These are phyloP conservation scores for Fringilla coelebs DNA, from an alignment of 2,797 vertebrate species.

Conservation along the genomic window DNA sequence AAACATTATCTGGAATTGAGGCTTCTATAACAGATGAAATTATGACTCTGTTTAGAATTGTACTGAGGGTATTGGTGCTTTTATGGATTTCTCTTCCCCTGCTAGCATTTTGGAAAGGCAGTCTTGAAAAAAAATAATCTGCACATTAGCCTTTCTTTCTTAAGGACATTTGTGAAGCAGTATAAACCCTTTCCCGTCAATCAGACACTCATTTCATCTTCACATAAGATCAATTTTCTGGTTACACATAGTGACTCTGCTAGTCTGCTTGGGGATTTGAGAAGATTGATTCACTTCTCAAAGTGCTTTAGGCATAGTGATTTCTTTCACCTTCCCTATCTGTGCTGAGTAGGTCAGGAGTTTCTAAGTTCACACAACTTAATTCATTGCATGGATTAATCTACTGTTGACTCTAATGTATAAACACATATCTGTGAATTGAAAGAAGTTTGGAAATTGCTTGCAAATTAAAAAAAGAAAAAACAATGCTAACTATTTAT, in stretches of 20 bases:
- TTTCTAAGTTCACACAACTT: not conserved
- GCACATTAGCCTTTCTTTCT: conserved; percentile 1
- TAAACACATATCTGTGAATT: fast-evolving
- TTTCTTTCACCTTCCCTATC: conserved; percentile 31
- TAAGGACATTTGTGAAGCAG: conserved; percentile 10
- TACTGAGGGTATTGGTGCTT: not conserved
- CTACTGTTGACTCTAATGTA: not conserved
- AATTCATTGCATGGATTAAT: not conserved
- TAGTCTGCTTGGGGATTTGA: conserved; percentile 44
- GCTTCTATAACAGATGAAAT: not conserved
- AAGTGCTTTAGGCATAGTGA: conserved; percentile 44
- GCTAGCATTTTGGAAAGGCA: not conserved
- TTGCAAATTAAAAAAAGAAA: not conserved
- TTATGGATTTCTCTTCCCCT: not conserved
- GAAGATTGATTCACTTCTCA: conserved; percentile 50
- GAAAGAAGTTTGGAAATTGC: not conserved
- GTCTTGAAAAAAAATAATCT: not conserved
- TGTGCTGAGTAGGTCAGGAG: not conserved
- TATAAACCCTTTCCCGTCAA: conserved; percentile 13
- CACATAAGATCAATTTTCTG: conserved; percentile 36
- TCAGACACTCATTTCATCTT: conserved; percentile 46
- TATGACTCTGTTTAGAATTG: not conserved
- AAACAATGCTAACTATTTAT: not conserved
- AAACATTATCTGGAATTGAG: not conserved
- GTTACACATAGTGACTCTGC: conserved; percentile 23